Conservation (phyloP, 2,888 invertebrate genomes). For the Helobdella robusta region DNA sequence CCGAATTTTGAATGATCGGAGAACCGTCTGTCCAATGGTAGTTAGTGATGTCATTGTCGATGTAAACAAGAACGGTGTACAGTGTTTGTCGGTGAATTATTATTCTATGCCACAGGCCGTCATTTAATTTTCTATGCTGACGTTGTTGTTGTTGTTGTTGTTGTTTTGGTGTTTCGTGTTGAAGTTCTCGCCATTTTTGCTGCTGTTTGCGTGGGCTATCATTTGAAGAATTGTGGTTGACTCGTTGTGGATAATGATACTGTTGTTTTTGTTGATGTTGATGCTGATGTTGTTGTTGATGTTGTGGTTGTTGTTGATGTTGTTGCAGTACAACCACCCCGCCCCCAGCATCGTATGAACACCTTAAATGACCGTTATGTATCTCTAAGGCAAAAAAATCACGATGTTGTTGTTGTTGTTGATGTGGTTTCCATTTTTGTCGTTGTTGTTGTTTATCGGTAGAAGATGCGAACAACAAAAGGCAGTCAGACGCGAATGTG, state of each 20-base stretch:
- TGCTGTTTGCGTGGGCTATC: not conserved
- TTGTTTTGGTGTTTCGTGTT: not conserved
- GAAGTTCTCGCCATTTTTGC: not conserved
- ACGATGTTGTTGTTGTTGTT: not conserved
- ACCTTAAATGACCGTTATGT: constrained; percentile 6
- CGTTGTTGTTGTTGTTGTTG: constrained; percentile 4
- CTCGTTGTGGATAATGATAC: too few relatives aligned
- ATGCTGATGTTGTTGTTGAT: too few relatives aligned
- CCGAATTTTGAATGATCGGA: too few relatives aligned
- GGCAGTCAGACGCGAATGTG: constrained; percentile 6
- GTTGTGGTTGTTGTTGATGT: too few relatives aligned
- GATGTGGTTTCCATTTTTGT: not conserved
- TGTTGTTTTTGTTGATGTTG: too few relatives aligned
- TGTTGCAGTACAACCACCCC: constrained; percentile 9
- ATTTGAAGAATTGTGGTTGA: not conserved
- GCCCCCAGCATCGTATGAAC: constrained; percentile 6
- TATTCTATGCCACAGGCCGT: too few relatives aligned
- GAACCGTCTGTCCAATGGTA: too few relatives aligned
- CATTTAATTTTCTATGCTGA: too few relatives aligned
- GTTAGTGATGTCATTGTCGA: too few relatives aligned
- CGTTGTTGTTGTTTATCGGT: not conserved
- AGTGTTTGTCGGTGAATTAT: too few relatives aligned
- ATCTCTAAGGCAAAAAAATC: constrained; percentile 14
- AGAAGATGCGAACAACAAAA: constrained; percentile 1
- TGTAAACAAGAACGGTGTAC: too few relatives aligned